Evolutionary conservation across 2,113 vertebrate genomes (phyloP).

Genomic region (Steatornis caripensis): DNA sequence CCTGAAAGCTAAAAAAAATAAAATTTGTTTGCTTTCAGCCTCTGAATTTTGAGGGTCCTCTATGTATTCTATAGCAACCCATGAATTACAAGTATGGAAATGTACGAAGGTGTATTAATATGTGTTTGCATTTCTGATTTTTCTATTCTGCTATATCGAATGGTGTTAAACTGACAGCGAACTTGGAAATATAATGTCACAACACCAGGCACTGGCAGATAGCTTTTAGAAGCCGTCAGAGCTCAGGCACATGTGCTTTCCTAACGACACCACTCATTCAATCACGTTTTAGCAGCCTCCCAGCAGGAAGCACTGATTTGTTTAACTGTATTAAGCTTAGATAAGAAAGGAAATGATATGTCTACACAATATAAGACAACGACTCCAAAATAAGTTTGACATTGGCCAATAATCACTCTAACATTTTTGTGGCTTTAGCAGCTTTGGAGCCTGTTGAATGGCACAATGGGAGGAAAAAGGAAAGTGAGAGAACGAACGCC

Average conservation of each 20-base stretch:
- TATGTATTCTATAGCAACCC: not conserved
- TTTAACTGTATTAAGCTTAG: slow-evolving; percentile 70
- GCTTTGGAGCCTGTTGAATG: slow-evolving; percentile 51
- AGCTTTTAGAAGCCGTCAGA: slow-evolving; percentile 27
- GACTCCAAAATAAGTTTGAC: slow-evolving; percentile 74
- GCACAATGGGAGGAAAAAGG: slow-evolving; percentile 33
- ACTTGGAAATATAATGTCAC: slow-evolving; percentile 21
- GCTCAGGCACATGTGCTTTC: slow-evolving; percentile 36
- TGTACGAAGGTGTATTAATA: not conserved
- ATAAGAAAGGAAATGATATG: slow-evolving; percentile 71
- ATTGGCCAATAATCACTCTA: slow-evolving; percentile 69
- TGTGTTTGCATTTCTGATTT: not conserved
- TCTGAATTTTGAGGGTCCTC: not conserved
- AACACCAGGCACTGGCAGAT: not conserved
- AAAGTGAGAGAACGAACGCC: not conserved
- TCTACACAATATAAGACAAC: slow-evolving; percentile 61
- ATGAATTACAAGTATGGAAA: not conserved
- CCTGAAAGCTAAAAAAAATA: not conserved
- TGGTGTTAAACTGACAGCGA: slow-evolving; percentile 19
- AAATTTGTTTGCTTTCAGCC: fast-evolving
- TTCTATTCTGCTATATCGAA: not conserved
- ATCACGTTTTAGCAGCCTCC: slow-evolving; percentile 25
- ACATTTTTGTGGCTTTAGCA: slow-evolving; percentile 73
- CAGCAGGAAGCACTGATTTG: slow-evolving; percentile 64
- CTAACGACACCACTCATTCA: slow-evolving; percentile 25